phyloP scores from a whole-genome alignment of 2,113 vertebrate species.

The Pycnonotus jocosus region DNA sequence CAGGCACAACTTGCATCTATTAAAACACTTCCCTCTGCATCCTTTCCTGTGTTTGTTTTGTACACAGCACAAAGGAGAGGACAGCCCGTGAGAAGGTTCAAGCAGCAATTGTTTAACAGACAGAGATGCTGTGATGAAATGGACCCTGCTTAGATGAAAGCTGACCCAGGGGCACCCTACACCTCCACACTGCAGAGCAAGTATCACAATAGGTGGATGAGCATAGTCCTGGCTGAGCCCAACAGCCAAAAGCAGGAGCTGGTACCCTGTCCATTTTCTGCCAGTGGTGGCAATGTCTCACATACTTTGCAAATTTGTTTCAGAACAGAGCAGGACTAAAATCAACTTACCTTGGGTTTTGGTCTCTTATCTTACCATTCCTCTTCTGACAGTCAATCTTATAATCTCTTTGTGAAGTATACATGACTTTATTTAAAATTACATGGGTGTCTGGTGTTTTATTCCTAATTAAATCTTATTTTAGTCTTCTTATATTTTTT shows the following conservation, averaged over 20 bases:
- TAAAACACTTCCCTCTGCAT: background rate
- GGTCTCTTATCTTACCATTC: background rate
- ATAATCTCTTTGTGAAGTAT: background rate
- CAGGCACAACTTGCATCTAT: background rate
- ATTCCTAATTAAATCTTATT: constrained; percentile 39
- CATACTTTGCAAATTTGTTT: background rate
- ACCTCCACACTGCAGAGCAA: background rate
- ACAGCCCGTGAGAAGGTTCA: background rate
- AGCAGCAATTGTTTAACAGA: background rate
- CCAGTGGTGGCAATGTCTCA: background rate
- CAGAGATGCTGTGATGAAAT: background rate
- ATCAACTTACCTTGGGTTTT: background rate
- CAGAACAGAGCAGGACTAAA: background rate
- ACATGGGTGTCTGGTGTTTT: background rate
- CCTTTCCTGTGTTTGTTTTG: background rate
- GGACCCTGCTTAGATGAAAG: background rate
- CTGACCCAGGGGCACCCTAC: background rate
- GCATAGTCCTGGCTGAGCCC: background rate
- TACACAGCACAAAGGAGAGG: background rate
- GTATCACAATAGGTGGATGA: accelerated
- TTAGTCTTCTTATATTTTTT: constrained; percentile 30
- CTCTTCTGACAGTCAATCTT: background rate
- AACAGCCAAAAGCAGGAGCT: background rate
- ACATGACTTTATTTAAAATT: constrained; percentile 17
- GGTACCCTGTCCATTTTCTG: background rate